phyloP scores from a whole-genome alignment of 1,140 invertebrate species.

The Littorina saxatilis region DNA sequence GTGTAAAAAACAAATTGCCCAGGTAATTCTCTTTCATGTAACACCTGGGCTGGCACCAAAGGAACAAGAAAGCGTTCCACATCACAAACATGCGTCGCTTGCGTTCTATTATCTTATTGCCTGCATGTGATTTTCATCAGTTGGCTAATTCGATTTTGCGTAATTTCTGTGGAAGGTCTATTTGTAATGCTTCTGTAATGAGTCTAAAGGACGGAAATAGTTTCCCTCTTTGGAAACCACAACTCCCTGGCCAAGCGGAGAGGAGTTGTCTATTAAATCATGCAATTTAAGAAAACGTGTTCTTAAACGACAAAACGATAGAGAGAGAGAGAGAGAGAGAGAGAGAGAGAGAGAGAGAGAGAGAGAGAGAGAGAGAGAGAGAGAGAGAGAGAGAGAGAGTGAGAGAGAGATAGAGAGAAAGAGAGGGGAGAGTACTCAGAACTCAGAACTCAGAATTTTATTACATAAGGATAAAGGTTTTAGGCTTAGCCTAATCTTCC shows the following conservation, averaged over 20 bases:
- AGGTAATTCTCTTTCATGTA: no score
- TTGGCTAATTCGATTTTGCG: no score
- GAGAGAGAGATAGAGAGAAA: no score
- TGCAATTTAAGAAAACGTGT: no score
- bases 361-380: neutral
- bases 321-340: constrained; percentile 17
- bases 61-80: neutral
- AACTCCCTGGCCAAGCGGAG: neutral
- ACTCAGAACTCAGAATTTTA: no score
- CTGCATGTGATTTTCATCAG: neutral
- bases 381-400: neutral
- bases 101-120: neutral
- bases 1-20: no score
- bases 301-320: no score
- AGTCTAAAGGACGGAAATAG: neutral
- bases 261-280: neutral
- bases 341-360: neutral
- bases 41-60: no score
- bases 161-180: no score
- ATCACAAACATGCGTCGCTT: neutral
- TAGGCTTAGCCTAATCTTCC: no score
- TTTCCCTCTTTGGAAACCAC: neutral
- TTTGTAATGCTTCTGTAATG: neutral
- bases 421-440: no score
- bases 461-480: no score